Evolutionary conservation across 2,888 invertebrate genomes (phyloP), one percentile per base, ranked within the genome.

Genomic region (Drosophila sordidula): DNA sequence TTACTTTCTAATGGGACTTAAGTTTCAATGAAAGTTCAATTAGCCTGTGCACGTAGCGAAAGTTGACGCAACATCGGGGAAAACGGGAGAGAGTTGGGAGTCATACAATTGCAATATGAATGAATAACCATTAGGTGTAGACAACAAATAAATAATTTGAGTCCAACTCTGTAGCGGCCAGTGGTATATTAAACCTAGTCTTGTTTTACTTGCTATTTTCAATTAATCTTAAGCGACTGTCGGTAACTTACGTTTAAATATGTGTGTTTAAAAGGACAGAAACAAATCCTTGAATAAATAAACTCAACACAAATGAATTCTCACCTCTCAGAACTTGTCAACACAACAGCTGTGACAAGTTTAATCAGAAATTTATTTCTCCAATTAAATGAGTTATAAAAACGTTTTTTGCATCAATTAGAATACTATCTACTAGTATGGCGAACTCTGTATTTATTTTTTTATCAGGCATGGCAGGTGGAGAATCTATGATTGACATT

Each of bases 21-120:
- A 81, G 70, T 68, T 89, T 76, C 78, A 85, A 87, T 85, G 85
- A 89, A 85, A 85, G 85, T 89, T 87, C 89, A 89, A 85, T 85
- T 85, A 85, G 75, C 58, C 68, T 67, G 78, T 66, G 71, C 74
- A 81, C 75, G 51, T 67, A 79, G 86, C 83, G 88, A 87, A 85
- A 89, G 89, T 77, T 83, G 67, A 54, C 47, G 84, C 84, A 66
- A 59, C 38, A 72, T 36, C 14, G 46, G 65, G 46, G 32, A 42
- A 64, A 52, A 36, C 47, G 25, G 41, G 29, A 59, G 51, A 51
- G 63, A 63, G 42, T 8, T 39, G 14, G 32, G 29, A 63, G 54
- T 29, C 12, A 47, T 44, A 8, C 26, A 16, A 36, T 41, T 36
- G 26, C 39, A 54, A 26, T 18, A 49, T 32, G 49, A 62, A 25